These are phyloP conservation scores for Ginglymostoma cirratum DNA, from an alignment of 2,113 vertebrate species.

Conservation along the genomic window DNA sequence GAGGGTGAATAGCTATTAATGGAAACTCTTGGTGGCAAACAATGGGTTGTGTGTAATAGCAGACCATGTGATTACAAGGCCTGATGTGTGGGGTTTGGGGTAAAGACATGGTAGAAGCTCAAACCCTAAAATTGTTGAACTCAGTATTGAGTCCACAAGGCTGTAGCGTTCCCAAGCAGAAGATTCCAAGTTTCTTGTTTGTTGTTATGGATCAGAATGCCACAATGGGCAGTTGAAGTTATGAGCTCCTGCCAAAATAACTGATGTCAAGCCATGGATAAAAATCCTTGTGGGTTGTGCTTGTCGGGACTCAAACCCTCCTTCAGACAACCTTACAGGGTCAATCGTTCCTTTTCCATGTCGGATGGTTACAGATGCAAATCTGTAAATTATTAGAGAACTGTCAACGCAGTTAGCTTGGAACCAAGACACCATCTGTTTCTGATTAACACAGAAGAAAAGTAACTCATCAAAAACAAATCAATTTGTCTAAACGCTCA, in stretches of 20 bases:
- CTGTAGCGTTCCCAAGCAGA: no score
- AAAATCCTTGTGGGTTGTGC: neutral
- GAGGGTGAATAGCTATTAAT: no score
- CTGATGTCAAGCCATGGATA: neutral
- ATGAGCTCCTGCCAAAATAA: neutral
- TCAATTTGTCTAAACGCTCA: slow-evolving; percentile 3
- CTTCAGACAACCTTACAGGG: neutral
- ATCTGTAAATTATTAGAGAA: slow-evolving; percentile 34
- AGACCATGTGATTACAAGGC: no score
- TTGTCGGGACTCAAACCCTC: neutral
- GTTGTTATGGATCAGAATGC: neutral
- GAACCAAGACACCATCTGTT: neutral
- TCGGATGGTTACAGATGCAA: neutral
- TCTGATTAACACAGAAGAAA: slow-evolving; percentile 8
- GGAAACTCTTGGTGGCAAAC: no score
- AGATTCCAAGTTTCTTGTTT: no score
- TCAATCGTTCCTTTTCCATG: neutral
- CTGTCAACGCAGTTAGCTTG: neutral
- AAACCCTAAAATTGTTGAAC: no score
- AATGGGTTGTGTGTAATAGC: no score
- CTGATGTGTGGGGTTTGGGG: no score
- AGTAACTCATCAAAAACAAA: slow-evolving; percentile 27
- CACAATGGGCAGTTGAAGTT: neutral
- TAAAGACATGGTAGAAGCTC: no score
- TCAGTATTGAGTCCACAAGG: no score